Percentiles rank a stretch among this genome's conserved stretches.
Conservation (phyloP, 2,888 invertebrate species). For the Acanthosoma haemorrhoidale region DNA sequence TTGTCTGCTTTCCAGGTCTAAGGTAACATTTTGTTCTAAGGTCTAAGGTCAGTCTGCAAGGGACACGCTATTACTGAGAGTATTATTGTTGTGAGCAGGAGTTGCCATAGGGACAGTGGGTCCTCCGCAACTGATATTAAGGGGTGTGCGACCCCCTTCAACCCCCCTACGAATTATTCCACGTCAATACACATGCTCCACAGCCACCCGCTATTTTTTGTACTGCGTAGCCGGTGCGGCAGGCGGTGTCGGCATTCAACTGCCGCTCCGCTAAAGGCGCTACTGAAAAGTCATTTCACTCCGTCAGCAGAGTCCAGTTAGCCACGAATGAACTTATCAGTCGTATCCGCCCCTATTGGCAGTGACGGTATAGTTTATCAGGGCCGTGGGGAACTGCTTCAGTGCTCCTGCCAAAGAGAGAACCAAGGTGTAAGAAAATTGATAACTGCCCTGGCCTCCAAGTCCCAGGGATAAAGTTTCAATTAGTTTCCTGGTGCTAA, state of each 20-base stretch:
- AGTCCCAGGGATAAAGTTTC: not conserved
- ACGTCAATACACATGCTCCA: not conserved
- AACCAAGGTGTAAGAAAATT: not conserved
- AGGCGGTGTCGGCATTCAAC: not conserved
- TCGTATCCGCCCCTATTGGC: not conserved
- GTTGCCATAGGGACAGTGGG: not conserved
- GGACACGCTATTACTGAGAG: not conserved
- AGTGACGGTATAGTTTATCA: too few species aligned
- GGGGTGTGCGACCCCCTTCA: not conserved
- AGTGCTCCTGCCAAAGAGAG: not conserved
- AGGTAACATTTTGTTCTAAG: not conserved
- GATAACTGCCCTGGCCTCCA: not conserved
- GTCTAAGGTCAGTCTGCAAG: not conserved
- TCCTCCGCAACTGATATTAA: conserved; percentile 3
- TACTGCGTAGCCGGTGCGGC: not conserved
- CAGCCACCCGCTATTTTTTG: not conserved
- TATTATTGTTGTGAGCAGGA: not conserved
- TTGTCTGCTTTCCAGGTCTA: not conserved
- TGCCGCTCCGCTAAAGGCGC: not conserved
- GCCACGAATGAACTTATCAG: not conserved
- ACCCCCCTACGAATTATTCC: not conserved
- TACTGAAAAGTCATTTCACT: not conserved
- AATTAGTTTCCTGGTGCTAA: not conserved
- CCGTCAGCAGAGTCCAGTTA: not conserved
- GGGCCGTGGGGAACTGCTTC: too few species aligned